Percentiles rank a stretch among this genome's conserved stretches.
Evolutionary conservation across 2,113 vertebrate genomes (phyloP).

Genomic region (Uria lomvia): DNA sequence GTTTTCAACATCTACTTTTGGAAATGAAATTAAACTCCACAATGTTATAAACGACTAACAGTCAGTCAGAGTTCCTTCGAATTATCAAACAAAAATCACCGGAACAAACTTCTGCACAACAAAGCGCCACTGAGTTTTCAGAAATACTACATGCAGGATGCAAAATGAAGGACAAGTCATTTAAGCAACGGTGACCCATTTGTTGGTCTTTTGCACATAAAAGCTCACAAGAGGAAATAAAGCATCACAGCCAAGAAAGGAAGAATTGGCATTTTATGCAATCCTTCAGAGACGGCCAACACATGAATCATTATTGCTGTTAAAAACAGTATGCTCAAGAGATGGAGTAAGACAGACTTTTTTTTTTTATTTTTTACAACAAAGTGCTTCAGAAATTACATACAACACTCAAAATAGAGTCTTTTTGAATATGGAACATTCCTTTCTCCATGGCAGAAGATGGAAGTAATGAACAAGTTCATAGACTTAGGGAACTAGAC

Average conservation of each 20-base stretch:
- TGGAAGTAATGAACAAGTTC: not conserved
- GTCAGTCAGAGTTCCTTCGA: not conserved
- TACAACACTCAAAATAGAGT: not conserved
- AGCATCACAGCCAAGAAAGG: not conserved
- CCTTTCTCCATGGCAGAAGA: not conserved
- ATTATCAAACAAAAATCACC: not conserved
- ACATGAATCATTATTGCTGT: not conserved
- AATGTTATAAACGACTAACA: not conserved
- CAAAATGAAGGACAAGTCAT: not conserved
- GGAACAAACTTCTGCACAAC: not conserved
- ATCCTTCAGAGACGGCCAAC: not conserved
- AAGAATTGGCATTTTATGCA: not conserved
- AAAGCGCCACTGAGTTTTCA: not conserved
- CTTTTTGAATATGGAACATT: not conserved
- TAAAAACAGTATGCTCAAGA: not conserved
- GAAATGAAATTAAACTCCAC: not conserved
- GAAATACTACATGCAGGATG: constrained; percentile 7
- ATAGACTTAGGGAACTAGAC: not conserved
- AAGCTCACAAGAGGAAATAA: not conserved
- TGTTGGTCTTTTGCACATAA: not conserved
- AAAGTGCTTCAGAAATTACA: not conserved
- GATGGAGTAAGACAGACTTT: not conserved
- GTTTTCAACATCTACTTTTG: not conserved
- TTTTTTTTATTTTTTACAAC: not conserved
- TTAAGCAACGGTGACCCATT: not conserved